Percentiles rank a stretch among this genome's conserved stretches.
Evolutionary conservation across 2,888 invertebrate species (phyloP).

Genomic region (Tipula confusa): DNA sequence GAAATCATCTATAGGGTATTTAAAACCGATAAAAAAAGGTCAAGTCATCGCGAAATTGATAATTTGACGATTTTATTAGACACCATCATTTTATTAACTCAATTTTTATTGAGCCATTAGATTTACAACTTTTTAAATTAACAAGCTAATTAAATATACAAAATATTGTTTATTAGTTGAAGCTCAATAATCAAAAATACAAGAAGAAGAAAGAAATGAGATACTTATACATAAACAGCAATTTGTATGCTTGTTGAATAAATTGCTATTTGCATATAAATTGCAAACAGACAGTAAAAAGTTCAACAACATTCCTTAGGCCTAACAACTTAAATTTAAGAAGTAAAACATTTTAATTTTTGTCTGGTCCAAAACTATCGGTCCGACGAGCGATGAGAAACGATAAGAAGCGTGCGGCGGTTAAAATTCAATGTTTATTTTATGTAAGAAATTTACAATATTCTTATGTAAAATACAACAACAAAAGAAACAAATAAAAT

Average conservation of each 20-base stretch:
- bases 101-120: neutral
- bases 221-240: neutral
- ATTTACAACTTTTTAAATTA: neutral
- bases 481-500: neutral
- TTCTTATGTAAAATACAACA: neutral
- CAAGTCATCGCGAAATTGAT: too few relatives aligned
- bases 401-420: neutral
- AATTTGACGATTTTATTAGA: neutral
- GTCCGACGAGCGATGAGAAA: too few relatives aligned
- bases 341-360: too few relatives aligned
- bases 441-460: slow-evolving; percentile 9
- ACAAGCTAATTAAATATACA: neutral
- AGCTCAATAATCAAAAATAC: neutral
- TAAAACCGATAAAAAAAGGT: neutral
- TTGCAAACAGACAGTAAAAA: neutral
- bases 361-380: too few relatives aligned
- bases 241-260: neutral
- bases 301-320: neutral
- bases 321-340: neutral
- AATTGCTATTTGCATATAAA: neutral
- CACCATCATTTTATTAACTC: neutral
- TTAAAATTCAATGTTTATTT: neutral
- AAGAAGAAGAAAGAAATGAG: too few relatives aligned
- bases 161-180: neutral
- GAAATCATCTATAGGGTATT: too few relatives aligned